Evolutionary conservation across 2,113 vertebrate genomes (phyloP).

Genomic region (Aspiorhynchus laticeps): DNA sequence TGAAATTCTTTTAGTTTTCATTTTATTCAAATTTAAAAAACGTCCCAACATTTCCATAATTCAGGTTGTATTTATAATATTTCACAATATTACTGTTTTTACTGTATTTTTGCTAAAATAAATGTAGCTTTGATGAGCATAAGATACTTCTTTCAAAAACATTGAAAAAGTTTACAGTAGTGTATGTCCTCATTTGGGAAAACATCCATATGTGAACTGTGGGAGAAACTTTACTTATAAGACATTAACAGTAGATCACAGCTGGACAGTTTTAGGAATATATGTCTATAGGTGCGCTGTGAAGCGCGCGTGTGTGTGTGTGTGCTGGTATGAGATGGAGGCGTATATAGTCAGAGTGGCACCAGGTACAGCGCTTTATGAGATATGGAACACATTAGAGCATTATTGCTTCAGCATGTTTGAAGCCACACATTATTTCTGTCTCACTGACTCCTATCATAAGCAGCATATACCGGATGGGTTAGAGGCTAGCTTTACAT

Average conservation of each 20-base stretch:
- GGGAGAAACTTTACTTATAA: neutral
- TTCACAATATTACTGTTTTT: too few species aligned
- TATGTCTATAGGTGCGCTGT: conserved; percentile 7
- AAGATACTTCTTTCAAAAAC: neutral
- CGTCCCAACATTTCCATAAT: too few species aligned
- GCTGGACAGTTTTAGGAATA: neutral
- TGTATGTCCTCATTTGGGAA: neutral
- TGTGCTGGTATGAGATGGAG: conserved; percentile 50
- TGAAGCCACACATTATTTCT: conserved; percentile 55
- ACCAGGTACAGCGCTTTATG: conserved; percentile 64
- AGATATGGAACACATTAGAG: conserved; percentile 63
- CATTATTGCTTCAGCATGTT: conserved; percentile 66
- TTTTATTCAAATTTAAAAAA: too few species aligned
- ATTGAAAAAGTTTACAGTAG: neutral
- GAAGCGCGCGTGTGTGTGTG: conserved; percentile 6
- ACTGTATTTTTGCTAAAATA: neutral
- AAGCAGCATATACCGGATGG: conserved; percentile 46
- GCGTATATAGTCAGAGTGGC: conserved; percentile 56
- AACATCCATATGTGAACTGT: conserved; percentile 10
- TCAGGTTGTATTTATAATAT: too few species aligned
- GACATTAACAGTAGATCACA: conserved; percentile 16
- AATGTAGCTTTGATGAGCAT: neutral
- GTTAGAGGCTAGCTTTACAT: conserved; percentile 53
- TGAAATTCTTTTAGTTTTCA: too few species aligned
- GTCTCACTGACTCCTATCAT: conserved; percentile 53